Conservation (phyloP, 92 coral and sea anemone genomes). For the Galaxea fascicularis region DNA sequence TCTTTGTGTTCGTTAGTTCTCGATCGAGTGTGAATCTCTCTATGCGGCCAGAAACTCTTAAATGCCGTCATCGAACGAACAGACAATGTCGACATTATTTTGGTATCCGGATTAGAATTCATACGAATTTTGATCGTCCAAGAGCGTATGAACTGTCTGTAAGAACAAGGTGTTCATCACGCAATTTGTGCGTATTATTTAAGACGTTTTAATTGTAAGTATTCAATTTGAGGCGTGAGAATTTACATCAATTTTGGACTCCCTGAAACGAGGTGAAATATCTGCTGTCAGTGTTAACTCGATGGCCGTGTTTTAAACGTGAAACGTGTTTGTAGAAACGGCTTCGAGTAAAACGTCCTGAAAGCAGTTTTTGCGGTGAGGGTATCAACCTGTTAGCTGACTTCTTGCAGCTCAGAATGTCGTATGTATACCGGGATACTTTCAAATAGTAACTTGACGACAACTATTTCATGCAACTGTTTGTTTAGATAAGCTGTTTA, state of each 20-base stretch:
- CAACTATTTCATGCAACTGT: conserved; percentile 1
- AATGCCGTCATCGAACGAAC: not conserved
- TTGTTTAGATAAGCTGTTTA: conserved; percentile 20
- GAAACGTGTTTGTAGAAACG: no score
- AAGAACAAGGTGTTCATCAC: not conserved
- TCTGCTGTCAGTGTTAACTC: no score
- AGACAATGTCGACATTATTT: not conserved
- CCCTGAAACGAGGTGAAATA: not conserved
- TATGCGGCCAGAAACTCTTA: not conserved
- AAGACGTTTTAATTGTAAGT: not conserved
- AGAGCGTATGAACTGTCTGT: not conserved
- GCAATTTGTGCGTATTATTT: not conserved
- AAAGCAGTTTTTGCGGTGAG: no score
- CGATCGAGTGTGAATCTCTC: not conserved
- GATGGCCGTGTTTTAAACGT: no score
- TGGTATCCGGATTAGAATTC: not conserved
- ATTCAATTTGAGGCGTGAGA: not conserved
- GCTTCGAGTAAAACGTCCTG: no score
- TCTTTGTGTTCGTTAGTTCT: not conserved
- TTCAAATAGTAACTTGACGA: not conserved
- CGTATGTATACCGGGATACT: not conserved
- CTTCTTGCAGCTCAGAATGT: not conserved
- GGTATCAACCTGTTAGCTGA: not conserved
- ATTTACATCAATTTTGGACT: not conserved
- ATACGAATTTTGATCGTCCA: not conserved